phyloP scores from a whole-genome alignment of 2,888 invertebrate species.

The Cephus rjabovi region DNA sequence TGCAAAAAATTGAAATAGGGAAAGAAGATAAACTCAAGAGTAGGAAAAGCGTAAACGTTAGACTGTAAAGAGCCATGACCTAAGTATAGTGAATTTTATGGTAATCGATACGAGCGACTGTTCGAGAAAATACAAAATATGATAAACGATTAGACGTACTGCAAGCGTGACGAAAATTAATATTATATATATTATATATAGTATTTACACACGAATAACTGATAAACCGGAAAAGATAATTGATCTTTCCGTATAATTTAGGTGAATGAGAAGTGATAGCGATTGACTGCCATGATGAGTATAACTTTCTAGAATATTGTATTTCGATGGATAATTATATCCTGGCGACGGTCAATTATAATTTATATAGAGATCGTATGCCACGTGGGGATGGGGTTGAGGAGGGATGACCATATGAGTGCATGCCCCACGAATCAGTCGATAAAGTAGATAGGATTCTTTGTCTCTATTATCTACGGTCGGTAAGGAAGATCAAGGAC shows the following conservation, averaged over 20 bases:
- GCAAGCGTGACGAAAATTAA: neutral
- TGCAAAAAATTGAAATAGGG: neutral
- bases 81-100: slow-evolving; percentile 41
- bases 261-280: neutral
- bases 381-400: neutral
- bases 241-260: neutral
- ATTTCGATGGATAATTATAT: neutral
- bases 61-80: slow-evolving; percentile 37
- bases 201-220: neutral
- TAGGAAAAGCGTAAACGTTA: slow-evolving; percentile 16
- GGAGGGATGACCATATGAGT: neutral
- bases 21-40: neutral
- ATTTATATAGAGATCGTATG: neutral
- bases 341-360: neutral
- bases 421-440: neutral
- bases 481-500: neutral
- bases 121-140: neutral
- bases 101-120: slow-evolving; percentile 1
- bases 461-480: neutral
- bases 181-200: neutral
- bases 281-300: neutral
- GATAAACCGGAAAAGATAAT: neutral
- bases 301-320: neutral
- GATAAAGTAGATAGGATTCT: neutral
- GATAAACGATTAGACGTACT: neutral